phyloP scores from a whole-genome alignment of 1,140 invertebrate species.

The Solenopsis invicta region DNA sequence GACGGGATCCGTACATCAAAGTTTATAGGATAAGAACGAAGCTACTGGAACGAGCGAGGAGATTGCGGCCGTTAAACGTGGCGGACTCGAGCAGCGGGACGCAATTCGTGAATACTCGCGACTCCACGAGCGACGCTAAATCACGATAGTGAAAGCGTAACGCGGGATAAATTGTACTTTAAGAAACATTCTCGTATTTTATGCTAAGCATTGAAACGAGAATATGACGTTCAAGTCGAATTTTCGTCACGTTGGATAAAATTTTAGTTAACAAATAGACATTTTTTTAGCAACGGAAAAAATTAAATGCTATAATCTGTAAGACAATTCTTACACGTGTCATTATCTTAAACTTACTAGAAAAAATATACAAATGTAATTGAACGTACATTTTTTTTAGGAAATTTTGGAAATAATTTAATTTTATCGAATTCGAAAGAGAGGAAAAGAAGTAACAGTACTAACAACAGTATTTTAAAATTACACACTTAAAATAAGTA shows the following conservation, averaged over 20 bases:
- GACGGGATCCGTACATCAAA: conserved; percentile 49
- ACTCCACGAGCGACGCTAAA: background rate
- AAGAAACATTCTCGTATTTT: background rate
- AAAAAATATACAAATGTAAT: no score
- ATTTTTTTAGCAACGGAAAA: background rate
- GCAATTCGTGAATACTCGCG: conserved; percentile 26
- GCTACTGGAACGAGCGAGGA: conserved; percentile 30
- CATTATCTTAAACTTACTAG: background rate
- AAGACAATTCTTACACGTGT: background rate
- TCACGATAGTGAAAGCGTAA: background rate
- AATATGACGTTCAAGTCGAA: background rate
- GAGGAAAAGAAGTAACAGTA: no score
- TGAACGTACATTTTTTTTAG: no score
- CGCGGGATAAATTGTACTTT: background rate
- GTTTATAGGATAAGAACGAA: conserved; percentile 46
- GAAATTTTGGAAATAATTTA: no score
- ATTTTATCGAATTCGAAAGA: no score
- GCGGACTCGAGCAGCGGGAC: background rate
- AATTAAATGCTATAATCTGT: background rate
- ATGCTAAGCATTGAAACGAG: background rate
- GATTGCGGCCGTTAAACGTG: conserved; percentile 35
- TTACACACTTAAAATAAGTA: no score
- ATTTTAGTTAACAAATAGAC: background rate
- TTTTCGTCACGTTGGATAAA: background rate
- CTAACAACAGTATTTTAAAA: no score